phyloP scores from a whole-genome alignment of 2,113 vertebrate species.

The Mugil cephalus region DNA sequence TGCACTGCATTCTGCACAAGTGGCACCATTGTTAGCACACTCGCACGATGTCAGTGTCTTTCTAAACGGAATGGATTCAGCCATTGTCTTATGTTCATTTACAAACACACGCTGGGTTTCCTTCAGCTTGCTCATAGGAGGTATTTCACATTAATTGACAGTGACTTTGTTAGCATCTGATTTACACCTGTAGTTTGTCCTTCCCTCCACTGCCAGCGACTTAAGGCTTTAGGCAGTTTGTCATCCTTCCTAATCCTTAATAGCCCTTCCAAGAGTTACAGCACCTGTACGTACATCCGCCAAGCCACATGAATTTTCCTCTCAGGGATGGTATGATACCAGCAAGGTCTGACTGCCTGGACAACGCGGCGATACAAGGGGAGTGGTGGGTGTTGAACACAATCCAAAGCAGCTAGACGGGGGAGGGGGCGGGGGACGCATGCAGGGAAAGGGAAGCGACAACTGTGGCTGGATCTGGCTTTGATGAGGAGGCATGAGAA shows the following conservation, averaged over 20 bases:
- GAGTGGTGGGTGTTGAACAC: constrained; percentile 58
- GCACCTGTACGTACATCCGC: constrained; percentile 50
- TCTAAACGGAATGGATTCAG: neutral
- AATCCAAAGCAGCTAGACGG: constrained; percentile 61
- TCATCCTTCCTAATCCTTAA: constrained; percentile 61
- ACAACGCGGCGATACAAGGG: constrained; percentile 58
- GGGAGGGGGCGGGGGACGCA: constrained; percentile 33
- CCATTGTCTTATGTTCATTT: neutral
- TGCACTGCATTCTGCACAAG: neutral
- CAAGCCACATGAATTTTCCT: constrained; percentile 45
- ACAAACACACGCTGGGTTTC: neutral
- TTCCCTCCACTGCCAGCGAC: constrained; percentile 27
- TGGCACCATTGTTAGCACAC: neutral
- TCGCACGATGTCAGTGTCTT: neutral
- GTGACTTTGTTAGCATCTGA: constrained; percentile 4
- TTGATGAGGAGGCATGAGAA: constrained; percentile 79
- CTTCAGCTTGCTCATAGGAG: neutral
- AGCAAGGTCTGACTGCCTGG: constrained; percentile 59
- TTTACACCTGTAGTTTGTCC: constrained; percentile 19
- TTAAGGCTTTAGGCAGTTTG: constrained; percentile 56
- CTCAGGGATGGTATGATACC: constrained; percentile 60
- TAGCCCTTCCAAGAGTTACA: constrained; percentile 56
- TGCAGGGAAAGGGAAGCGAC: constrained; percentile 66
- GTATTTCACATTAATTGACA: neutral
- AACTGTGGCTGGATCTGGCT: constrained; percentile 75